These are phyloP conservation scores for Drosophila grimshawi DNA, from an alignment of 1,140 invertebrate species.

Conservation along the genomic window DNA sequence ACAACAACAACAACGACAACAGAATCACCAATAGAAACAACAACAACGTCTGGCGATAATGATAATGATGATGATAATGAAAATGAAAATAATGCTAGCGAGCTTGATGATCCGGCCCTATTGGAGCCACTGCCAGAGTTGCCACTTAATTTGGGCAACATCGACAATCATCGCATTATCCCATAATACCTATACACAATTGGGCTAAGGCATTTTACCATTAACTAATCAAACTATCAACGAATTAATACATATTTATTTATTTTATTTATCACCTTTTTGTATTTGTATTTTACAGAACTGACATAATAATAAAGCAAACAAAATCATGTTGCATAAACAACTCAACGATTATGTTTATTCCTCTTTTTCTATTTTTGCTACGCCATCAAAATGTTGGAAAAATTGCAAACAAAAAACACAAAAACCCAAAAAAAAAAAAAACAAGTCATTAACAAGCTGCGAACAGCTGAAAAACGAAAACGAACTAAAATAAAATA, in stretches of 20 bases:
- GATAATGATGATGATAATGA: constrained; percentile 46
- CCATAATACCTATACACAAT: constrained; percentile 5
- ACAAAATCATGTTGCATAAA: background rate
- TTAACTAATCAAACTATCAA: background rate
- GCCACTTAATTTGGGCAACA: constrained; percentile 57
- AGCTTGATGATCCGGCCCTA: constrained; percentile 27
- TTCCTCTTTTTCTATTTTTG: background rate
- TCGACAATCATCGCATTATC: constrained; percentile 49
- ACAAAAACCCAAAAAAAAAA: background rate
- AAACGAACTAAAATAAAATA: background rate
- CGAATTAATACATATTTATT: background rate
- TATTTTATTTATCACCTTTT: background rate
- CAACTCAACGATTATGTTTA: background rate
- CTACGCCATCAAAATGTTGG: constrained; percentile 1
- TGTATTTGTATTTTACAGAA: background rate
- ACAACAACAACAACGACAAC: constrained; percentile 9
- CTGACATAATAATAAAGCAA: constrained; percentile 3
- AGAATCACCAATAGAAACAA: constrained; percentile 21
- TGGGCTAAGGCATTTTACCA: no score
- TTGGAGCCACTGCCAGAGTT: constrained; percentile 55
- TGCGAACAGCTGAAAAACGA: constrained; percentile 3
- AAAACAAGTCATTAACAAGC: constrained; percentile 20
- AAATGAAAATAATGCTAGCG: constrained; percentile 20
- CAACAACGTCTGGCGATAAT: constrained; percentile 15
- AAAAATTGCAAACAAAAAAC: constrained; percentile 6